phyloP scores from a whole-genome alignment of 2,113 vertebrate species.

The Bujurquina vittata region DNA sequence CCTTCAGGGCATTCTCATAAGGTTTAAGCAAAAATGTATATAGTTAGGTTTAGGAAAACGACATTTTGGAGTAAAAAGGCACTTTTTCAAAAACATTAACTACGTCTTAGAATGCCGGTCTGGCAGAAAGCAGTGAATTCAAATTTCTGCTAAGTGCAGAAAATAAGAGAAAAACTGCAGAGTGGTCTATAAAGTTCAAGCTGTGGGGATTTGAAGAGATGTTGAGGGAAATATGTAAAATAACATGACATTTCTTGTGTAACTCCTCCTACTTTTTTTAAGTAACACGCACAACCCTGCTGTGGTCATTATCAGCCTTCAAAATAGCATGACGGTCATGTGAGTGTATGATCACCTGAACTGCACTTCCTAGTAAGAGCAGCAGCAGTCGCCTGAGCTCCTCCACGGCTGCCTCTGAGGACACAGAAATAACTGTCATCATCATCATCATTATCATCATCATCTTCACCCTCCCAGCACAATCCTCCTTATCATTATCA shows the following conservation, averaged over 20 bases:
- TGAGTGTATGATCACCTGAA: slow-evolving; percentile 82
- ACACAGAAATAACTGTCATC: slow-evolving; percentile 51
- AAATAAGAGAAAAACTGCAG: background rate
- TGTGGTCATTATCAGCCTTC: background rate
- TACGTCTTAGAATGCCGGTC: too few species aligned
- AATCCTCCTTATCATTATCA: slow-evolving; percentile 52
- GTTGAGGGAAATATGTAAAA: background rate
- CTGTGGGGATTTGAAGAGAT: background rate
- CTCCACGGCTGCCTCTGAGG: slow-evolving; percentile 84
- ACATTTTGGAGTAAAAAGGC: too few species aligned
- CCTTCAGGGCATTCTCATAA: background rate
- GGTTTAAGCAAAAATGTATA: background rate
- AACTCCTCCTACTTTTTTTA: background rate
- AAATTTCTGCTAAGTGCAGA: background rate
- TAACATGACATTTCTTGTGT: background rate
- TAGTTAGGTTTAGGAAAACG: background rate
- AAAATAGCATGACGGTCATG: slow-evolving; percentile 7
- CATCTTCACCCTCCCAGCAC: background rate
- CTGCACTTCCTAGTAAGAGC: slow-evolving; percentile 87
- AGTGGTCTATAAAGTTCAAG: background rate
- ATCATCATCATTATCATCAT: slow-evolving; percentile 45
- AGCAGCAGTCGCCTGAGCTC: slow-evolving; percentile 85
- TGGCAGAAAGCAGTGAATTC: too few species aligned
- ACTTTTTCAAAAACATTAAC: too few species aligned
- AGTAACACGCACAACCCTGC: background rate